A percentile compares a stretch with the other conserved stretches of the same genome.
Evolutionary conservation across 2,888 invertebrate species (phyloP).

Genomic region (Antitype chi): DNA sequence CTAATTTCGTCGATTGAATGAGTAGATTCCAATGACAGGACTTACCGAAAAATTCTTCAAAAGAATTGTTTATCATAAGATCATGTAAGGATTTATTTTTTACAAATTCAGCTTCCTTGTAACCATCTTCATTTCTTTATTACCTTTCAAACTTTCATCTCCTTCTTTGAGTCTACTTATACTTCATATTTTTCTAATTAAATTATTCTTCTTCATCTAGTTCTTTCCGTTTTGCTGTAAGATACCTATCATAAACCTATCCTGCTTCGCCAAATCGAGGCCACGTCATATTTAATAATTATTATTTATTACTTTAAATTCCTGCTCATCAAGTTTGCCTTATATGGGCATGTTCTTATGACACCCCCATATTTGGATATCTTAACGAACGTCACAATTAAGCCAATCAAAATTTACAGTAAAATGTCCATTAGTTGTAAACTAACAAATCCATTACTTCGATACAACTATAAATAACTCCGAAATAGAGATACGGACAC

Average conservation of each 20-base stretch:
- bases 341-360: constrained; percentile 18
- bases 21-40: background rate
- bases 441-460: constrained; percentile 36
- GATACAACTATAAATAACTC: constrained; percentile 57
- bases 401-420: constrained; percentile 31
- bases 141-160: no score
- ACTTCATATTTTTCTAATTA: background rate
- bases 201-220: background rate
- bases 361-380: constrained; percentile 37
- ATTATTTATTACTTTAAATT: background rate
- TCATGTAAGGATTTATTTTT: background rate
- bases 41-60: no score
- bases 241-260: background rate
- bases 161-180: background rate
- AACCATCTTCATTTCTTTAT: background rate
- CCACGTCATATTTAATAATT: background rate
- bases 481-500: constrained; percentile 34
- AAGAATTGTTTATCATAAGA: background rate
- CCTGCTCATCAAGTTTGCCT: constrained; percentile 9
- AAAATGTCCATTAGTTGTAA: constrained; percentile 41
- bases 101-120: no score
- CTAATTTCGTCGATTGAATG: background rate
- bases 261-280: background rate
- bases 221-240: background rate
- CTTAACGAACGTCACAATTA: constrained; percentile 51